Evolutionary conservation across 2,797 vertebrate species (phyloP).

Genomic region (Parauchenoglanis ngamensis): DNA sequence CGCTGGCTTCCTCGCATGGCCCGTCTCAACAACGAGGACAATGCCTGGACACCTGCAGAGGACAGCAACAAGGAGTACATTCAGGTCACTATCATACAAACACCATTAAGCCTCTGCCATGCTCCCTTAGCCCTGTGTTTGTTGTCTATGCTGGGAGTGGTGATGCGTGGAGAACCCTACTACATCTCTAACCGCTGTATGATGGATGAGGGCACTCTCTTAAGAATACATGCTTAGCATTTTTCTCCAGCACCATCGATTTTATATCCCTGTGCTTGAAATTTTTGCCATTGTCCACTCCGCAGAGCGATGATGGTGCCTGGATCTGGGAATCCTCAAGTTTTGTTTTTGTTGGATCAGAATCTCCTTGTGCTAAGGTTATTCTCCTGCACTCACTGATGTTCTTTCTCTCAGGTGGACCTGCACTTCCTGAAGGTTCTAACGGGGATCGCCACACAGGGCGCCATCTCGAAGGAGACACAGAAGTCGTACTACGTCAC

Average conservation of each 20-base stretch:
- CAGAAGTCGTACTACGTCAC: slow-evolving; percentile 89
- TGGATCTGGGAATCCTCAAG: slow-evolving; percentile 26
- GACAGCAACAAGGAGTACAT: slow-evolving; percentile 86
- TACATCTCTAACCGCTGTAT: slow-evolving; percentile 50
- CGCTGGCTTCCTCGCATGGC: slow-evolving; percentile 84
- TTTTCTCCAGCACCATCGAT: slow-evolving; percentile 71
- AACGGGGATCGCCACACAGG: slow-evolving; percentile 94
- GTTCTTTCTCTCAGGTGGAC: slow-evolving; percentile 50
- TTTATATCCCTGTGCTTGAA: slow-evolving; percentile 58
- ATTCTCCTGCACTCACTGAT: not conserved
- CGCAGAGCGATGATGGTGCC: not conserved
- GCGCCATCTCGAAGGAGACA: slow-evolving; percentile 93
- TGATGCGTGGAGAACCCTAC: slow-evolving; percentile 41
- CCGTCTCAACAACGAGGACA: slow-evolving; percentile 84
- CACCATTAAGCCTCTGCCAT: slow-evolving; percentile 22
- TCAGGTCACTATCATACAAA: slow-evolving; percentile 71
- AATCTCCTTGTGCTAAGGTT: slow-evolving; percentile 17
- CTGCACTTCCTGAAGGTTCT: slow-evolving; percentile 85
- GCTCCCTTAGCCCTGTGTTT: slow-evolving; percentile 35
- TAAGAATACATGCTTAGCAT: slow-evolving; percentile 66
- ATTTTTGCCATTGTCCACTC: slow-evolving; percentile 16
- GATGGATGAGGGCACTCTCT: slow-evolving; percentile 73
- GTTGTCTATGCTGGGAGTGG: slow-evolving; percentile 38
- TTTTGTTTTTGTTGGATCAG: slow-evolving; percentile 40
- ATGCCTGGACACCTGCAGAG: slow-evolving; percentile 84